Base-by-base conservation (phyloP, 2,888 invertebrate genomes). In the Lasioglossum morio region DNA sequence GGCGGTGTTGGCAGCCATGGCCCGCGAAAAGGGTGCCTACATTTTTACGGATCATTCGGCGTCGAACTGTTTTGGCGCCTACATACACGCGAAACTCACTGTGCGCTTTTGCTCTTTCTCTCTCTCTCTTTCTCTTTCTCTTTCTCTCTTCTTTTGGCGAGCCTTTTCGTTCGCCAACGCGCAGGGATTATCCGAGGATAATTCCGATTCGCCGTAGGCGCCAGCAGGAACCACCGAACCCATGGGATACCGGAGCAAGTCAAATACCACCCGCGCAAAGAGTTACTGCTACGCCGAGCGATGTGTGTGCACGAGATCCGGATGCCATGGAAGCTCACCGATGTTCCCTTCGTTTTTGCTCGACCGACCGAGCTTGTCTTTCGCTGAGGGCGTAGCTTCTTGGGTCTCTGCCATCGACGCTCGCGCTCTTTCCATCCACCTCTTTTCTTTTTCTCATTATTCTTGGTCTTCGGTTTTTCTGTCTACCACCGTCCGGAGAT, bases 41-140 rank as follows among this genome's bases (percentile, higher is more conserved):
- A 37, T 88, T 89, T 89, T 82, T 79, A 85, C 82, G 77, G 79
- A 91, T 89, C 89, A 89, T 83, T 84, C 88, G 77, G 48, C 85
- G 77, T 80, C 79, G 84, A 87, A 79, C 81, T 72, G 73, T 87
- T 88, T 88, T 73, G 81, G 72, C 86, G 81, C 77, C 82, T 60
- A 73, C 30, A n/a, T 27, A 2, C 60, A 16, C 19, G 34, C 34
- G 34, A 66, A 30, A 19, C 60, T 60, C 60, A 14, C 34, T 30
- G n/a, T 27, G 23, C 10, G 27, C n/a, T 34, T 14, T 27, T 5
- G 5, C 27, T 27, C 60, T 60, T 5, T 60, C 27, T 14, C 60
- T n/a, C n/a, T n/a, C n/a, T n/a, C n/a, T n/a, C n/a, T n/a, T n/a
- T n/a, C n/a, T n/a, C n/a, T n/a, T n/a, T n/a, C n/a, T n/a, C n/a